These are phyloP conservation scores for Margaritifera margaritifera DNA, from an alignment of 2,888 invertebrate genomes.

Conservation along the genomic window DNA sequence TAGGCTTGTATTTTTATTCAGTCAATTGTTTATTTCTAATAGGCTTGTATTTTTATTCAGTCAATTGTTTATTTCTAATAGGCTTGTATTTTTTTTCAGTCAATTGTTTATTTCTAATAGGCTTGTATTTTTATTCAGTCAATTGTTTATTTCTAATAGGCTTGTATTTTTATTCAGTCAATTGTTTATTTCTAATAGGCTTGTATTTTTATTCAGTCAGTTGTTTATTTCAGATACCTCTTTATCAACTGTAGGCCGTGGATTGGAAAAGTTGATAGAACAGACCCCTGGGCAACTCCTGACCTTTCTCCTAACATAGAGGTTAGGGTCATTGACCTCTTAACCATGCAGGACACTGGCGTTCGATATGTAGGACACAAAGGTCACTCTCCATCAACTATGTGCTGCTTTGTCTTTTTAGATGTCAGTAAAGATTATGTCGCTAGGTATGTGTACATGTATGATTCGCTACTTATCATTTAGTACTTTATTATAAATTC, in stretches of 20 bases:
- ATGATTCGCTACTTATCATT: background rate
- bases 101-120: constrained; percentile 13
- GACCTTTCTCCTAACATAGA: constrained; percentile 90
- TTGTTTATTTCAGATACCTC: constrained; percentile 47
- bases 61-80: constrained; percentile 13
- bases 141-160: constrained; percentile 13
- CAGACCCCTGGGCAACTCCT: constrained; percentile 85
- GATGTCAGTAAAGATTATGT: constrained; percentile 87
- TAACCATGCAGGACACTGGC: constrained; percentile 82
- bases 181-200: background rate
- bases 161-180: too few species aligned
- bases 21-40: constrained; percentile 12
- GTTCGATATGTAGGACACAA: constrained; percentile 85
- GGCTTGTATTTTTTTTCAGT: too few species aligned
- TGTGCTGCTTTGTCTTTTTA: constrained; percentile 89
- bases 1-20: too few species aligned
- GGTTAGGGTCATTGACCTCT: constrained; percentile 87
- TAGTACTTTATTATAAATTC: background rate
- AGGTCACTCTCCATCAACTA: constrained; percentile 86
- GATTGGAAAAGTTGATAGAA: constrained; percentile 82
- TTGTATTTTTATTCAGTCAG: too few species aligned
- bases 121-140: too few species aligned
- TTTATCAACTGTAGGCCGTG: constrained; percentile 78
- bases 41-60: too few species aligned
- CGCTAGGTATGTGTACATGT: constrained; percentile 78